Conservation (phyloP, 2,797 vertebrate species). For the Urosaurus nigricauda region DNA sequence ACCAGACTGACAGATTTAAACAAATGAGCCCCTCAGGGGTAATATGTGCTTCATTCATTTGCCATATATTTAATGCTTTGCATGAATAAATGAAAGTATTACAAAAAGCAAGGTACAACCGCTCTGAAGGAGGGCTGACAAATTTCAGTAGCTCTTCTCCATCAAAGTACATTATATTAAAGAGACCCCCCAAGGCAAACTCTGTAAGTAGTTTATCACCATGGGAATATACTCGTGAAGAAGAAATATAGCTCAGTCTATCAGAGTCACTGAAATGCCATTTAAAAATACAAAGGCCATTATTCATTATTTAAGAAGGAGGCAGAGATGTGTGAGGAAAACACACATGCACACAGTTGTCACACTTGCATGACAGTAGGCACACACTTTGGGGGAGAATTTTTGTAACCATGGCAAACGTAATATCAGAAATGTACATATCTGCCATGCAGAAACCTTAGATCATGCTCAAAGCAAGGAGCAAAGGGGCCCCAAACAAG, state of each 20-base stretch:
- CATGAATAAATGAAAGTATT: conserved; percentile 62
- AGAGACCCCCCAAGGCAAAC: conserved; percentile 75
- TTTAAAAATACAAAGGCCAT: conserved; percentile 75
- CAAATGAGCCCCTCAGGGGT: conserved; percentile 42
- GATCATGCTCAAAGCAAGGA: conserved; percentile 46
- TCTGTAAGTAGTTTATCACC: conserved; percentile 72
- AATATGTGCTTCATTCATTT: conserved; percentile 54
- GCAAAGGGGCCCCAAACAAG: conserved; percentile 27
- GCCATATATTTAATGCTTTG: conserved; percentile 58
- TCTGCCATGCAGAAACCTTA: conserved; percentile 60
- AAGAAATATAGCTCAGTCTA: conserved; percentile 76
- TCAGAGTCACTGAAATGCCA: conserved; percentile 74
- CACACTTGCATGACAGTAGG: conserved; percentile 57
- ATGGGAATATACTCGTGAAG: conserved; percentile 70
- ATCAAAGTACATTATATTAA: conserved; percentile 77
- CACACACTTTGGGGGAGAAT: conserved; percentile 57
- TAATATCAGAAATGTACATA: conserved; percentile 53
- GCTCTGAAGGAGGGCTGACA: conserved; percentile 67
- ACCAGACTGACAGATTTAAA: conserved; percentile 43
- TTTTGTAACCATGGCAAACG: conserved; percentile 62
- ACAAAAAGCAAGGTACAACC: conserved; percentile 60
- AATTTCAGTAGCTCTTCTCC: conserved; percentile 75
- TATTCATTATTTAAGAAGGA: conserved; percentile 77
- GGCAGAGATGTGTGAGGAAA: conserved; percentile 64
- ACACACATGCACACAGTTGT: conserved; percentile 37